Percentiles rank a stretch among this genome's conserved stretches.
Evolutionary conservation across 2,797 vertebrate species (phyloP).

Genomic region (Alauda arvensis): DNA sequence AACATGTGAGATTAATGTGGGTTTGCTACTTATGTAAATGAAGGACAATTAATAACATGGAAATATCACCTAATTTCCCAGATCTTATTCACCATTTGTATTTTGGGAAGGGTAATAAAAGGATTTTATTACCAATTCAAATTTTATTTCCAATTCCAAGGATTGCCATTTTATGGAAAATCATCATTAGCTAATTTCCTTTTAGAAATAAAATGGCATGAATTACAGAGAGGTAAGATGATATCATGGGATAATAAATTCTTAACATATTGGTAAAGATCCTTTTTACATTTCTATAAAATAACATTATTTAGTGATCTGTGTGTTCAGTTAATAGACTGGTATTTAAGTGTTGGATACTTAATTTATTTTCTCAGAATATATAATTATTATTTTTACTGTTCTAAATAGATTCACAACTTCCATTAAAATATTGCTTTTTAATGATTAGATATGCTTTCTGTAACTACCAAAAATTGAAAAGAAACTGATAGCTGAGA

Average conservation of each 20-base stretch:
- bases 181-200: not conserved
- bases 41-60: not conserved
- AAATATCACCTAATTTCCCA: not conserved
- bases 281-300: not conserved
- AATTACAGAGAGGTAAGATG: not conserved
- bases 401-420: not conserved
- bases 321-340: not conserved
- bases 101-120: slow-evolving; percentile 1
- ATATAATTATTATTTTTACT: not conserved
- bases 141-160: not conserved
- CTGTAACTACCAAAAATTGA: not conserved
- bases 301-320: not conserved
- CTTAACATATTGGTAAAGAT: not conserved
- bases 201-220: not conserved
- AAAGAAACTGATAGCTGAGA: not conserved
- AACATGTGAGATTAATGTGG: not conserved
- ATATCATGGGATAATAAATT: not conserved
- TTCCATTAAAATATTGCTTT: not conserved
- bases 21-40: not conserved
- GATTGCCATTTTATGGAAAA: not conserved
- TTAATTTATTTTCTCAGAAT: not conserved
- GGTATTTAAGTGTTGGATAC: not conserved
- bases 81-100: not conserved
- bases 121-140: not conserved
- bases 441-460: not conserved